phyloP scores from a whole-genome alignment of 2,888 invertebrate genomes.

The Hedya salicella region DNA sequence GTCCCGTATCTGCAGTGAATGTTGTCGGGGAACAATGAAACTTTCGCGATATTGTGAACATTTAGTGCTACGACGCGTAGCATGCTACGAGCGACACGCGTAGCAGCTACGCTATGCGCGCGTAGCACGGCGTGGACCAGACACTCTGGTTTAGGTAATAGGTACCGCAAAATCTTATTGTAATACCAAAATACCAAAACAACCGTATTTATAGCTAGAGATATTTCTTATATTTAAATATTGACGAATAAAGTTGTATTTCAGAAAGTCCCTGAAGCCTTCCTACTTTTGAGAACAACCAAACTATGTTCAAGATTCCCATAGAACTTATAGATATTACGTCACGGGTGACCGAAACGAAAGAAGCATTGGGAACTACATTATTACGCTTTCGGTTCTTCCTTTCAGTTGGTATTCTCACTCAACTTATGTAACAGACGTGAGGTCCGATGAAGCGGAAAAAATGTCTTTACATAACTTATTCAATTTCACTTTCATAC shows the following conservation, averaged over 20 bases:
- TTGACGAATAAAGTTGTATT: too few relatives aligned
- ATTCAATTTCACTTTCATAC: constrained; percentile 25
- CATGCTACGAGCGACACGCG: constrained; percentile 28
- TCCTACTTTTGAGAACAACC: neutral
- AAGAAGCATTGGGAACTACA: neutral
- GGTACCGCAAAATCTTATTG: constrained; percentile 8
- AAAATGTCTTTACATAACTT: constrained; percentile 38
- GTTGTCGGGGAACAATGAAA: neutral
- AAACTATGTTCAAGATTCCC: neutral
- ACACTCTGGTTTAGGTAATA: constrained; percentile 1
- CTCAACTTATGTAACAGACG: constrained; percentile 35
- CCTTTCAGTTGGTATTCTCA: constrained; percentile 12
- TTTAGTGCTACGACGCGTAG: constrained; percentile 21
- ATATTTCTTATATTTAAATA: too few relatives aligned
- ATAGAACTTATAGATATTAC: constrained; percentile 21
- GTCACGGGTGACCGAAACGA: constrained; percentile 18
- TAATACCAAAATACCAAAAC: neutral
- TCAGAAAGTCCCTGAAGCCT: too few relatives aligned
- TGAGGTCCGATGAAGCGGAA: constrained; percentile 9
- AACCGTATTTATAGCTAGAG: too few relatives aligned
- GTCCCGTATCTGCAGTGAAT: neutral
- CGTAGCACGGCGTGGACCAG: constrained; percentile 22
- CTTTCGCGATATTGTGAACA: neutral
- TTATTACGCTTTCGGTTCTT: constrained; percentile 2
- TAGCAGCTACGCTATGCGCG: constrained; percentile 30